Conservation (phyloP, 2,113 vertebrate genomes). For the Vimba vimba region DNA sequence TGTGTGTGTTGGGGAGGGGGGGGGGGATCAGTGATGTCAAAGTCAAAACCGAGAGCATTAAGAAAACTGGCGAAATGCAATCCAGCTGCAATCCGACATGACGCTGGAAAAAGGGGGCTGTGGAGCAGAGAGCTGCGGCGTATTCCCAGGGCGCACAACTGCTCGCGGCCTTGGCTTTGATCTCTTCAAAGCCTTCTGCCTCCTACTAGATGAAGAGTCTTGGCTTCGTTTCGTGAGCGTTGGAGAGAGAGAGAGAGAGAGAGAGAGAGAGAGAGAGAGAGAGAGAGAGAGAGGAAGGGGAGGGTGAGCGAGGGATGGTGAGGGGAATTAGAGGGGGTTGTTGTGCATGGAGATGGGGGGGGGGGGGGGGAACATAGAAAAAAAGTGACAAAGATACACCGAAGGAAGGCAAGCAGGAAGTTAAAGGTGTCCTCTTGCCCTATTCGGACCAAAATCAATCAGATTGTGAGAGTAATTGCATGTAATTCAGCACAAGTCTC, state of each 20-base stretch:
- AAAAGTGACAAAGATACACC: constrained; percentile 13
- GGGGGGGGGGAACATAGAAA: not conserved
- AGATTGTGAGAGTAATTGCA: constrained; percentile 95
- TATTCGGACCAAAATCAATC: constrained; percentile 98
- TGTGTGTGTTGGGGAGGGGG: constrained; percentile 28
- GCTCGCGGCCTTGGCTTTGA: constrained; percentile 99
- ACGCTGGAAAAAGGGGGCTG: constrained; percentile 95
- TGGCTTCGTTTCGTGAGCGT: constrained; percentile 93
- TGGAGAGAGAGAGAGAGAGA: constrained; percentile 67
- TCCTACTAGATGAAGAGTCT: constrained; percentile 98
- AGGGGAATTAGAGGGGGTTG: constrained; percentile 44
- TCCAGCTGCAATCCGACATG: constrained; percentile 98
- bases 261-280: constrained; percentile 60
- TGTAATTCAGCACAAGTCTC: constrained; percentile 91
- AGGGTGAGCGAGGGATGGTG: constrained; percentile 33
- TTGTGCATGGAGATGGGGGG: constrained; percentile 71
- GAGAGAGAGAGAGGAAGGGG: constrained; percentile 47
- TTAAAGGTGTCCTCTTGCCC: constrained; percentile 56
- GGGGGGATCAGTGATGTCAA: constrained; percentile 95
- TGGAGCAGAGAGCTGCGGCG: constrained; percentile 98
- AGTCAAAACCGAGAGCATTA: constrained; percentile 98
- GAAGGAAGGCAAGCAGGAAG: constrained; percentile 1
- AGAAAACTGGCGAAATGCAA: constrained; percentile 96
- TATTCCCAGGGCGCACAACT: constrained; percentile 99
- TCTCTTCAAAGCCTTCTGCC: constrained; percentile 99